Percentiles rank a stretch among this genome's conserved stretches.
Conservation (phyloP, 2,113 vertebrate species). For the Beaufortia kweichowensis region DNA sequence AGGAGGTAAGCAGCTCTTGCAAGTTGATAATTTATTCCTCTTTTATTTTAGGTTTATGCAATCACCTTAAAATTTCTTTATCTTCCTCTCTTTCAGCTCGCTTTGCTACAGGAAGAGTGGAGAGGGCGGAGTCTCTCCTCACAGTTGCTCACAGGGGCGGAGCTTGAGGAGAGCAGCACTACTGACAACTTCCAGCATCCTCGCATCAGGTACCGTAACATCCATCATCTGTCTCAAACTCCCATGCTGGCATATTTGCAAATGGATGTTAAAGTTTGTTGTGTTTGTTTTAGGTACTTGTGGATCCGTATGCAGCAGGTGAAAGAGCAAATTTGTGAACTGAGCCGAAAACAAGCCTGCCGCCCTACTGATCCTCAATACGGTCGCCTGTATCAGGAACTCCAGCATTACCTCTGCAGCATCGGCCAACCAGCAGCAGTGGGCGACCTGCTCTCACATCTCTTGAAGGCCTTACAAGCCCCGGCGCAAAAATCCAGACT, state of each 20-base stretch:
- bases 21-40: background rate
- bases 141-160: constrained; percentile 83
- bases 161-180: constrained; percentile 79
- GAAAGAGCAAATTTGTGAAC: constrained; percentile 78
- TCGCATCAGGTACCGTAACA: constrained; percentile 78
- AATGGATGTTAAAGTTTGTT: background rate
- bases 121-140: constrained; percentile 80
- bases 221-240: background rate
- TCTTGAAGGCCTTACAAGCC: constrained; percentile 76
- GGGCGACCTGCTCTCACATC: constrained; percentile 82
- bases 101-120: constrained; percentile 88
- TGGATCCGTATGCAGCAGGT: constrained; percentile 84
- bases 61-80: background rate
- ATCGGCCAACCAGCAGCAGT: constrained; percentile 79
- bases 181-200: constrained; percentile 83
- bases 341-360: constrained; percentile 90
- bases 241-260: background rate
- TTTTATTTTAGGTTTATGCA: too few species aligned
- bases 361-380: constrained; percentile 81
- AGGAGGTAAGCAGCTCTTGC: constrained; percentile 79
- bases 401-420: constrained; percentile 86
- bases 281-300: constrained; percentile 73
- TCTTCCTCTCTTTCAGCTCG: constrained; percentile 71
- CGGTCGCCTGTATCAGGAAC: constrained; percentile 84
- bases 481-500: constrained; percentile 74